A percentile compares a stretch with the other conserved stretches of the same genome.
phyloP scores from a whole-genome alignment of 2,888 invertebrate species.

The Rhodophaea formosa region DNA sequence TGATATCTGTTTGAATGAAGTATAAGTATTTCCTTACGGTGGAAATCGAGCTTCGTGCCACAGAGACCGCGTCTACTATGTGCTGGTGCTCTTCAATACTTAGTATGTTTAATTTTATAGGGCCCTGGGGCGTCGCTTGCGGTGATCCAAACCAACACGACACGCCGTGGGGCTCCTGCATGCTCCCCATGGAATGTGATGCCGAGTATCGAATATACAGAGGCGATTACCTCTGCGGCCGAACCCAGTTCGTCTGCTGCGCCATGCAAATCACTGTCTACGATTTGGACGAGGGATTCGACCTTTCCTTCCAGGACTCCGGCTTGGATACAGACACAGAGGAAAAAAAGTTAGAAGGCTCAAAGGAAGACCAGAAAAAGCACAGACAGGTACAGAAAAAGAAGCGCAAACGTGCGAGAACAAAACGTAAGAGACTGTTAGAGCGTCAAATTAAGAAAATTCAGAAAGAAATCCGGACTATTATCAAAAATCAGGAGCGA shows the following conservation, averaged over 20 bases:
- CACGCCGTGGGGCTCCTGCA: slow-evolving; percentile 68
- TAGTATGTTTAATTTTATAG: slow-evolving; percentile 41
- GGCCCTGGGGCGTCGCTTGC: slow-evolving; percentile 61
- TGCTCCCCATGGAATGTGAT: slow-evolving; percentile 60
- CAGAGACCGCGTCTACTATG: too few relatives aligned
- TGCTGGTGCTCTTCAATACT: too few relatives aligned
- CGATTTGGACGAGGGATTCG: slow-evolving; percentile 65
- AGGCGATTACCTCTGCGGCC: slow-evolving; percentile 65
- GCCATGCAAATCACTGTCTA: slow-evolving; percentile 54
- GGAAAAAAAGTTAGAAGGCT: slow-evolving; percentile 37
- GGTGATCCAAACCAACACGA: slow-evolving; percentile 68
- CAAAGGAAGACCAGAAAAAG: slow-evolving; percentile 36
- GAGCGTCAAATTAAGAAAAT: slow-evolving; percentile 53
- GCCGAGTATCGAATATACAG: slow-evolving; percentile 62
- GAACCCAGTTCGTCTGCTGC: slow-evolving; percentile 62
- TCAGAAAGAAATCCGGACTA: slow-evolving; percentile 50
- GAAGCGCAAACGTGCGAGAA: slow-evolving; percentile 39
- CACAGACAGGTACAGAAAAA: slow-evolving; percentile 33
- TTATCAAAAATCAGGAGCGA: slow-evolving; percentile 50
- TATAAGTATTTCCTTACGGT: too few relatives aligned
- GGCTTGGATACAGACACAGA: slow-evolving; percentile 51
- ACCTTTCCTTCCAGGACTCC: slow-evolving; percentile 56
- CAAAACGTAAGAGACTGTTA: slow-evolving; percentile 52
- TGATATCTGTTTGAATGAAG: too few relatives aligned
- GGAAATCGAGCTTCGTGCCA: too few relatives aligned